phyloP scores from a whole-genome alignment of 2,113 vertebrate species.

The Tragelaphus buxtoni region DNA sequence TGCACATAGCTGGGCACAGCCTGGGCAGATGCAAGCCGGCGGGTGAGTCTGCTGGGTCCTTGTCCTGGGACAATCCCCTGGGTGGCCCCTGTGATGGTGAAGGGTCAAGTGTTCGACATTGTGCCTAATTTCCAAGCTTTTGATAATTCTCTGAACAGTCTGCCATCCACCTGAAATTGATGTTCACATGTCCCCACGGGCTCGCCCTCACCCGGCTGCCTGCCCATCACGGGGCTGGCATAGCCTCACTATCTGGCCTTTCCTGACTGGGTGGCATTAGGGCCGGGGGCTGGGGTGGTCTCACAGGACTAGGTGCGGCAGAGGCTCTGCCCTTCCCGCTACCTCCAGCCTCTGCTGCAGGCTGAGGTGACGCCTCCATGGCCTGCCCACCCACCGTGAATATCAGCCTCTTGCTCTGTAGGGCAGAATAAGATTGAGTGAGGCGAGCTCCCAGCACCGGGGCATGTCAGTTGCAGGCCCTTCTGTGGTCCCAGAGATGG shows the following conservation, averaged over 20 bases:
- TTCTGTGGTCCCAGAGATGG: rapidly evolving
- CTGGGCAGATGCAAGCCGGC: rapidly evolving
- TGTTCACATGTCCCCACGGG: rapidly evolving
- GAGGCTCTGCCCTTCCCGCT: too few relatives aligned
- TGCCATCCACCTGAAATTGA: rapidly evolving
- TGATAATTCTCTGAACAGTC: rapidly evolving
- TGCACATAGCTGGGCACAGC: rapidly evolving
- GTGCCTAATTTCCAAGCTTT: not conserved
- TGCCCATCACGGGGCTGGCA: not conserved
- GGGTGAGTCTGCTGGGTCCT: not conserved
- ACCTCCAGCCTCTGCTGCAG: too few relatives aligned
- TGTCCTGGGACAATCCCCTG: not conserved
- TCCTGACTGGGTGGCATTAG: rapidly evolving
- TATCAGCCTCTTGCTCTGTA: not conserved
- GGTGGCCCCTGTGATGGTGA: not conserved
- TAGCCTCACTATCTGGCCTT: not conserved
- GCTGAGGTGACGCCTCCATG: not conserved
- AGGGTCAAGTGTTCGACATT: rapidly evolving
- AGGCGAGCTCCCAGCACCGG: rapidly evolving
- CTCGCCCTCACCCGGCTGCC: not conserved
- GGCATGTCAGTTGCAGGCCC: not conserved
- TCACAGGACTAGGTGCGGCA: not conserved
- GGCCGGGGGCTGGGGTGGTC: not conserved
- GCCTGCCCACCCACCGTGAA: not conserved
- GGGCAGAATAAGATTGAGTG: not conserved